Percentiles rank a stretch among this genome's conserved stretches.
These are phyloP conservation scores for Ctenodactylus gundi DNA, from an alignment of 2,113 vertebrate genomes.

Conservation along the genomic window DNA sequence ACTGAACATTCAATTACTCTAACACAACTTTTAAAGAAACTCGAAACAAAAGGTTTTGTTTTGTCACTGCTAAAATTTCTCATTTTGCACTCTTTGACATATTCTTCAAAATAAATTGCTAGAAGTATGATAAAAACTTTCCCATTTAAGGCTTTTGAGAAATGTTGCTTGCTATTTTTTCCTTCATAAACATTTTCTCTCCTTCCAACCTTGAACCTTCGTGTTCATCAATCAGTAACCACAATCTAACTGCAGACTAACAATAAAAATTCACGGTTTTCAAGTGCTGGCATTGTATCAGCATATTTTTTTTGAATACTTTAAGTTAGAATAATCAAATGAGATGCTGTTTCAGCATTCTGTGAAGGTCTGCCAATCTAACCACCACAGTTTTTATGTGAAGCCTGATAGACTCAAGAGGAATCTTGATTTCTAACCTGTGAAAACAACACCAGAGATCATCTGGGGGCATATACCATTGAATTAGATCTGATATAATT, in stretches of 20 bases:
- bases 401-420: neutral
- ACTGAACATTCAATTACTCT: slow-evolving; percentile 8
- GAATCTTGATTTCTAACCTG: neutral
- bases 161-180: too few relatives aligned
- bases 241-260: neutral
- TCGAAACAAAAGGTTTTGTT: neutral
- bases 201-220: neutral
- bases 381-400: neutral
- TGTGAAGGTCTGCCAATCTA: neutral
- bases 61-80: neutral
- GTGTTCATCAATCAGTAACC: neutral
- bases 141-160: too few relatives aligned
- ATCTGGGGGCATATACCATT: neutral
- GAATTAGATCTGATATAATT: slow-evolving; percentile 2
- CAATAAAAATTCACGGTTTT: neutral
- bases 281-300: neutral
- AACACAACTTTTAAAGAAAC: neutral
- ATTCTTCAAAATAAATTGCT: too few relatives aligned
- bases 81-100: too few relatives aligned
- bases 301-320: slow-evolving; percentile 6
- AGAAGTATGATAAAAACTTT: too few relatives aligned
- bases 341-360: neutral
- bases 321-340: neutral
- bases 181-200: too few relatives aligned
- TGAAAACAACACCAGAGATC: neutral